A percentile compares a stretch with the other conserved stretches of the same genome.
phyloP scores from a whole-genome alignment of 2,113 vertebrate genomes.

The Carlito syrichta region DNA sequence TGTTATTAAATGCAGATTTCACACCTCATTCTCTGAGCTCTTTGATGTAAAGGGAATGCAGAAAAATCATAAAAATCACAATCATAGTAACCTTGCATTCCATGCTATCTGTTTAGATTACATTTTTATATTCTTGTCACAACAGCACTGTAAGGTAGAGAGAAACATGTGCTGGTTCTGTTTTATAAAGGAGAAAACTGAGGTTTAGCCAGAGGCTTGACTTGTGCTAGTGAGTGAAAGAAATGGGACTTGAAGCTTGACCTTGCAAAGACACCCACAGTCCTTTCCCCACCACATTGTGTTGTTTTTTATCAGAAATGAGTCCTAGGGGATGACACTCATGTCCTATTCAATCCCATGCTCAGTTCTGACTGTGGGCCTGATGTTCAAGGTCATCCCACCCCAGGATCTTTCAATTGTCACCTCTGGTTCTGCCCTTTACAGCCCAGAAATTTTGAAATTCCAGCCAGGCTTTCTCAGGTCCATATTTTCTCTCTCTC shows the following conservation, averaged over 20 bases:
- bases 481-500: neutral
- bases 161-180: neutral
- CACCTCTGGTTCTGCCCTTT: neutral
- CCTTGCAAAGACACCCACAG: neutral
- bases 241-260: neutral
- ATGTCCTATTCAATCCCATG: neutral
- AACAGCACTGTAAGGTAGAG: neutral
- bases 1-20: neutral
- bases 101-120: neutral
- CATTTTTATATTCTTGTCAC: neutral
- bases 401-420: neutral
- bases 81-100: neutral
- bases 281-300: neutral
- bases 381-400: neutral
- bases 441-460: neutral
- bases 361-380: neutral
- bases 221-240: neutral
- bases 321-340: neutral
- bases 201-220: neutral
- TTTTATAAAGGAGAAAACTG: neutral
- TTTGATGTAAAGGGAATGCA: neutral
- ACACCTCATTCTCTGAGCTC: neutral
- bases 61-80: neutral
- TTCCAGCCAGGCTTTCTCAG: neutral
- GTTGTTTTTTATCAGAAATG: neutral